Percentiles rank a stretch among this genome's conserved stretches.
Conservation (phyloP, 2,888 invertebrate genomes). For the Dolichomitus sp. region DNA sequence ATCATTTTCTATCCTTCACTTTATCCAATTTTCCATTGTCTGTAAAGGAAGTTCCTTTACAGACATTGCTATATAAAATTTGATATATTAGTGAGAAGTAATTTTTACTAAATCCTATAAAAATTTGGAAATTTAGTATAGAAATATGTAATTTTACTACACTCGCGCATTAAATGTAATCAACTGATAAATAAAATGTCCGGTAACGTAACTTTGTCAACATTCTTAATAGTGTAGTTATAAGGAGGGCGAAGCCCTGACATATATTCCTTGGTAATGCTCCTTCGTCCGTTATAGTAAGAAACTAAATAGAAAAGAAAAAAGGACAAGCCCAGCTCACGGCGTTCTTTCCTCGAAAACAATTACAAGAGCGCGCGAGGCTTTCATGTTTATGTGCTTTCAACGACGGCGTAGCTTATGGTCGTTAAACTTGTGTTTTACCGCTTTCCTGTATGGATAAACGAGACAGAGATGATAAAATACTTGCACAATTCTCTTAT, state of each 20-base stretch:
- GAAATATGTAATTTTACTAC: no score
- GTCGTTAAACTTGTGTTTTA: constrained; percentile 43
- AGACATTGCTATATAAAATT: no score
- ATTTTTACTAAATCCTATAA: no score
- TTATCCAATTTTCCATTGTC: no score
- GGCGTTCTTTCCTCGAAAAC: constrained; percentile 21
- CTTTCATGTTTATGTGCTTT: constrained; percentile 17
- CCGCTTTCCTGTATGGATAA: constrained; percentile 17
- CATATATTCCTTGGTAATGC: constrained; percentile 11
- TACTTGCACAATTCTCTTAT: constrained; percentile 20
- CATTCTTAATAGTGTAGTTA: background rate
- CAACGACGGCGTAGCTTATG: background rate
- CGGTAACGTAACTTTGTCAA: no score
- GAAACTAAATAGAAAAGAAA: background rate
- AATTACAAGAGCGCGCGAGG: constrained; percentile 8
- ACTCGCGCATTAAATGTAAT: no score
- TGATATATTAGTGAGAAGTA: no score
- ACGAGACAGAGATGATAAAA: constrained; percentile 28
- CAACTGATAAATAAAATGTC: no score
- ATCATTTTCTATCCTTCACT: no score
- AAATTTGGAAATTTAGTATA: no score
- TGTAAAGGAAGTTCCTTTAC: no score
- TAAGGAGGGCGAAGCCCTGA: constrained; percentile 21
- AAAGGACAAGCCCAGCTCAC: background rate
- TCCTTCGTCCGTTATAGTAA: background rate